phyloP scores from a whole-genome alignment of 1,140 invertebrate species.

The Whitmania pigra region DNA sequence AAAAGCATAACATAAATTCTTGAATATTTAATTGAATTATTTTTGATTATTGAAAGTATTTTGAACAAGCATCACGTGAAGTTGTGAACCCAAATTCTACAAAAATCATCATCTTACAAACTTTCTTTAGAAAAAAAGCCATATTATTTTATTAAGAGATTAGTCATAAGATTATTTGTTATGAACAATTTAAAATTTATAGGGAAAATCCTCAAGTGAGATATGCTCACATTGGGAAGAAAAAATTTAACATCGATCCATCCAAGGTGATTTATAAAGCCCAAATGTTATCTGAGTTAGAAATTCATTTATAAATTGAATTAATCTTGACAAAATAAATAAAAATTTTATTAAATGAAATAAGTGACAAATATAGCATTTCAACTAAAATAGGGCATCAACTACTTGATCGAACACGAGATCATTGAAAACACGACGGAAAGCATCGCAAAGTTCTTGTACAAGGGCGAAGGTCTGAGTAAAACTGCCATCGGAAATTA shows the following conservation, averaged over 20 bases:
- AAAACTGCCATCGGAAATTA: constrained; percentile 16
- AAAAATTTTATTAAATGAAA: background rate
- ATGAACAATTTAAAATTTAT: background rate
- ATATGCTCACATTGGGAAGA: background rate
- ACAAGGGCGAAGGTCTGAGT: constrained; percentile 6
- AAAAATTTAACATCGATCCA: constrained; percentile 13
- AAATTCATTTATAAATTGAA: background rate
- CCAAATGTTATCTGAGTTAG: background rate
- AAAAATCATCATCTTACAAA: too few species aligned
- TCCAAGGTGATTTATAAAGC: constrained; percentile 1
- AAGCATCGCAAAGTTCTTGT: constrained; percentile 12
- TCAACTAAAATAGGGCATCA: constrained; percentile 61
- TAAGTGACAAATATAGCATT: background rate
- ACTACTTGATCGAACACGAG: constrained; percentile 86
- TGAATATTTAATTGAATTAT: too few species aligned
- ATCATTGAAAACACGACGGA: constrained; percentile 72
- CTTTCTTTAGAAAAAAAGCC: too few species aligned
- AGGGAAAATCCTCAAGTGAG: constrained; percentile 8
- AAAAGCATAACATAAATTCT: too few species aligned
- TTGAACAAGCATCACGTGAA: too few species aligned
- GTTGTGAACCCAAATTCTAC: too few species aligned
- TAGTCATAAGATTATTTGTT: too few species aligned
- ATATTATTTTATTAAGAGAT: too few species aligned
- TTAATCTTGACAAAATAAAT: background rate
- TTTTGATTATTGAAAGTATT: too few species aligned